These are phyloP conservation scores for Uropsilus gracilis DNA, from an alignment of 2,113 vertebrate species.

Conservation along the genomic window DNA sequence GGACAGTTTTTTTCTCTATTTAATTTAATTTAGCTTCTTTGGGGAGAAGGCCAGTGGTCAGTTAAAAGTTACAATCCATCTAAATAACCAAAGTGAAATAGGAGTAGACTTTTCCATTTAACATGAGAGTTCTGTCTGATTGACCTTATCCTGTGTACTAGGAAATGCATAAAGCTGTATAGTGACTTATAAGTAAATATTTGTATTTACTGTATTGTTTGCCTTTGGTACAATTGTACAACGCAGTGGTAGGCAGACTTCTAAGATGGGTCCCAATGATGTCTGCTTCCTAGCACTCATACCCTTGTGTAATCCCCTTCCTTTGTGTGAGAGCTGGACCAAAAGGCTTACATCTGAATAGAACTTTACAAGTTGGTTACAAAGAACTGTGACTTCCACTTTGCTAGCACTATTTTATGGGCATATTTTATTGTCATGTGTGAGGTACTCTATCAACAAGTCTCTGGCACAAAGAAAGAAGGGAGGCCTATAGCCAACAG, in stretches of 20 bases:
- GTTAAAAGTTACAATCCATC: constrained; percentile 63
- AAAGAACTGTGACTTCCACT: not conserved
- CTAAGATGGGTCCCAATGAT: not conserved
- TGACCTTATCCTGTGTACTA: not conserved
- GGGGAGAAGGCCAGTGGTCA: constrained; percentile 62
- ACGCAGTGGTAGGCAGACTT: not conserved
- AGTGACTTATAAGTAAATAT: not conserved
- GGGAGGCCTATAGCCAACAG: not conserved
- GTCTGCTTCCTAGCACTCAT: not conserved
- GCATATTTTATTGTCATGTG: not conserved
- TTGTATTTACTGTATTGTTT: not conserved
- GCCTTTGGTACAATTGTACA: not conserved
- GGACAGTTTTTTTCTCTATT: constrained; percentile 36
- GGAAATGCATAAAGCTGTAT: not conserved
- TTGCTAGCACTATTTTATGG: not conserved
- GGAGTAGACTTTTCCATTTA: constrained; percentile 1
- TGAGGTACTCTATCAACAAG: not conserved
- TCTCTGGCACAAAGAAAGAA: not conserved
- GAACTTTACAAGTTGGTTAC: not conserved
- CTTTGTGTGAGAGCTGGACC: not conserved
- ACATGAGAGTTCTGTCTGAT: not conserved
- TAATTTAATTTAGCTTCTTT: constrained; percentile 78
- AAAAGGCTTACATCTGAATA: not conserved
- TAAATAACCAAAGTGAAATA: constrained; percentile 11
- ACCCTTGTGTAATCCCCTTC: fast-evolving